Percentiles rank a stretch among this genome's conserved stretches.
Conservation (phyloP, 1,140 invertebrate genomes). For the Drosophila miranda region DNA sequence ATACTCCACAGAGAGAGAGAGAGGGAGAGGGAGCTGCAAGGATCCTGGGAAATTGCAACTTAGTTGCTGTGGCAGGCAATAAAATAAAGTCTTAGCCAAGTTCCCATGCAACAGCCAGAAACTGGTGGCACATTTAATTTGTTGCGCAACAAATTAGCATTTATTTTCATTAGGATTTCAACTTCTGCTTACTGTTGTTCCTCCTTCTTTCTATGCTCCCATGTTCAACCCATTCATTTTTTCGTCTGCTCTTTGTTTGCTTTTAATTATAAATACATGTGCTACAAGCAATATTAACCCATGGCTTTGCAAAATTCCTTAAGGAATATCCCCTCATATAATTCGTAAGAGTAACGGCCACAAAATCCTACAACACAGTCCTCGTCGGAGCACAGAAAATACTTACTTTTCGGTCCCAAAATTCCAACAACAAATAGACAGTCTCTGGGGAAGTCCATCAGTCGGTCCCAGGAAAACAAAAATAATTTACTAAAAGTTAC, state of each 20-base stretch:
- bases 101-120: constrained; percentile 8
- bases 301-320: too few relatives aligned
- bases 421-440: too few relatives aligned
- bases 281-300: constrained; percentile 19
- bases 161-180: constrained; percentile 73
- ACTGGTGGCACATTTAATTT: constrained; percentile 69
- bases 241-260: constrained; percentile 50
- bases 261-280: constrained; percentile 67
- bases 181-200: constrained; percentile 25
- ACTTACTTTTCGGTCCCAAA: too few relatives aligned
- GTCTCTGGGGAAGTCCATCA: too few relatives aligned
- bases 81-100: constrained; percentile 74
- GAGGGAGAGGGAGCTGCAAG: constrained; percentile 18
- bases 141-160: constrained; percentile 79
- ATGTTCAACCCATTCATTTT: constrained; percentile 19
- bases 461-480: too few relatives aligned
- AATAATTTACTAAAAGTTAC: too few relatives aligned
- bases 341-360: too few relatives aligned
- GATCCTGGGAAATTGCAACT: constrained; percentile 59
- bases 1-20: background rate
- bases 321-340: too few relatives aligned
- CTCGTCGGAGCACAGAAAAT: too few relatives aligned
- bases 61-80: constrained; percentile 71
- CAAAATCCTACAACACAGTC: too few relatives aligned
- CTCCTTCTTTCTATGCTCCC: background rate